These are phyloP conservation scores for Catharus bicknelli DNA, from an alignment of 2,113 vertebrate genomes.

Conservation along the genomic window DNA sequence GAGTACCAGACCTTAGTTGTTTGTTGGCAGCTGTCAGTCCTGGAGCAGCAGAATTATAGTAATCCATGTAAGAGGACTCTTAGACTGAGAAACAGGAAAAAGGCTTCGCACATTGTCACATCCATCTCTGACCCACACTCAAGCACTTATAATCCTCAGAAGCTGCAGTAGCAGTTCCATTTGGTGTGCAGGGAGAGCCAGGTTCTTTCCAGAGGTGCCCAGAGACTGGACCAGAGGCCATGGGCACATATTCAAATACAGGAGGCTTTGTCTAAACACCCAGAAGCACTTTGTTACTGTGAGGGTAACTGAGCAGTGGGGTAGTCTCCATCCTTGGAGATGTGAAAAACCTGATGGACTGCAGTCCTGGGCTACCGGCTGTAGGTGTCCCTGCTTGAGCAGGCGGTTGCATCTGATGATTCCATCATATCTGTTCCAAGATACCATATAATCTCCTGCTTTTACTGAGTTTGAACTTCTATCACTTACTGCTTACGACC, in stretches of 20 bases:
- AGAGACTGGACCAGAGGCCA: background rate
- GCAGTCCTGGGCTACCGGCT: background rate
- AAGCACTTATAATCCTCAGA: background rate
- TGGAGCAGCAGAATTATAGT: background rate
- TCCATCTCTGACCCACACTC: background rate
- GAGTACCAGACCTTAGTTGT: background rate
- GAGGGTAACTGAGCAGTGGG: rapidly evolving
- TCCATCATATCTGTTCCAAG: background rate
- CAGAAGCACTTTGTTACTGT: background rate
- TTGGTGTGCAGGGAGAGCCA: background rate
- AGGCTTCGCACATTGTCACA: background rate
- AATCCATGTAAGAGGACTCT: background rate
- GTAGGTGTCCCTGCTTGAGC: background rate
- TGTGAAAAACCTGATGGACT: background rate
- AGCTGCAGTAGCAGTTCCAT: background rate
- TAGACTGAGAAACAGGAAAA: background rate
- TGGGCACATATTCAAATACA: background rate
- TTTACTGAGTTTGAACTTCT: background rate
- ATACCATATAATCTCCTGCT: background rate
- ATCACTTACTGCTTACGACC: rapidly evolving
- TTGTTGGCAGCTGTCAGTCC: background rate
- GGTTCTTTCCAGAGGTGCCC: background rate
- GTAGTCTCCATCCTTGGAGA: background rate
- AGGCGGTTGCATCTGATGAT: background rate
- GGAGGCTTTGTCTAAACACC: background rate